Evolutionary conservation across 2,888 invertebrate species (phyloP).

Genomic region (Yponomeuta cagnagella): DNA sequence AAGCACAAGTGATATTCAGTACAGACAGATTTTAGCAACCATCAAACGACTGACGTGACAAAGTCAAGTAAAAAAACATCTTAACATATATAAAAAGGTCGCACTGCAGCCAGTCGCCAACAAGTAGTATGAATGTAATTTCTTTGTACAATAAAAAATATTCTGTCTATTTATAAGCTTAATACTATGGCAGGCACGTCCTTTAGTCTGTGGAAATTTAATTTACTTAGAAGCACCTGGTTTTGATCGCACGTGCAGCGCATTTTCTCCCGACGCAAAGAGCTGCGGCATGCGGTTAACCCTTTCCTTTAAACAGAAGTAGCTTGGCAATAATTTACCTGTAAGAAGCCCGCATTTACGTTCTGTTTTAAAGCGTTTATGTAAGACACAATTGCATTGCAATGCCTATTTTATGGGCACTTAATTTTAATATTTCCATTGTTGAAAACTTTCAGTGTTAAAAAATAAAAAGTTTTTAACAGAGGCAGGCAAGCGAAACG

Average conservation of each 20-base stretch:
- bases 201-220: not conserved
- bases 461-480: not conserved
- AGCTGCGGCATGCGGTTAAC: too few relatives aligned
- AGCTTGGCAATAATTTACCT: too few relatives aligned
- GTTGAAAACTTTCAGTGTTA: not conserved
- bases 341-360: too few relatives aligned
- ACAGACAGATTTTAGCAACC: too few relatives aligned
- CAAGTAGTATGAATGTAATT: too few relatives aligned
- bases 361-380: too few relatives aligned
- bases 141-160: not conserved
- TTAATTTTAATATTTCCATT: not conserved
- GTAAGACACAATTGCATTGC: not conserved
- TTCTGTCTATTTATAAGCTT: not conserved
- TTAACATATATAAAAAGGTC: too few relatives aligned
- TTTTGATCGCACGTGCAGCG: not conserved
- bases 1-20: too few relatives aligned
- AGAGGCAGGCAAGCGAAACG: slow-evolving; percentile 4
- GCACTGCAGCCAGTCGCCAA: too few relatives aligned
- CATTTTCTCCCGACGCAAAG: not conserved
- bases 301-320: too few relatives aligned
- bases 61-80: too few relatives aligned
- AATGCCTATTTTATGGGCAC: not conserved
- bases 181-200: not conserved
- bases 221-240: not conserved
- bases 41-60: too few relatives aligned